Evolutionary conservation across 2,888 invertebrate genomes (phyloP).

Genomic region (Baronia brevicornis): DNA sequence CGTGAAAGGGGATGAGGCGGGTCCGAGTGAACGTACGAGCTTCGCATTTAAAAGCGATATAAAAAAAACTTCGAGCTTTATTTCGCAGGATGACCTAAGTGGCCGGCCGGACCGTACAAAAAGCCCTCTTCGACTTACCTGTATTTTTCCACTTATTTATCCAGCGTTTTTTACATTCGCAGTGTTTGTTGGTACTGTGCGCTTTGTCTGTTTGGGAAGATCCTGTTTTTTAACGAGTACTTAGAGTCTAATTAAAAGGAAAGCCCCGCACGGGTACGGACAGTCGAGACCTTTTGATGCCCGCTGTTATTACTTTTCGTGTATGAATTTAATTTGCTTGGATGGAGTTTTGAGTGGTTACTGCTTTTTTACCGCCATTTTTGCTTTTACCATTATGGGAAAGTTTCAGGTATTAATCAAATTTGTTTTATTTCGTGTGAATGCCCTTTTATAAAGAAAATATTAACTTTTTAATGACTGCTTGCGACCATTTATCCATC

Average conservation of each 20-base stretch:
- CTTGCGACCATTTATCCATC: too few species aligned
- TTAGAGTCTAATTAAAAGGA: slow-evolving; percentile 75
- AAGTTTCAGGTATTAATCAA: slow-evolving; percentile 23
- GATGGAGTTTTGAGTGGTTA: slow-evolving; percentile 62
- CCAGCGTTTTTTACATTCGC: slow-evolving; percentile 71
- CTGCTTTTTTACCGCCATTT: slow-evolving; percentile 36
- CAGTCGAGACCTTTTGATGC: slow-evolving; percentile 72
- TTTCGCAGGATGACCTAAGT: slow-evolving; percentile 75
- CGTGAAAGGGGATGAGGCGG: slow-evolving; percentile 60
- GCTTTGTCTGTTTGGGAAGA: slow-evolving; percentile 71
- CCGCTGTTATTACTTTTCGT: slow-evolving; percentile 68
- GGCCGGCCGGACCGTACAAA: slow-evolving; percentile 71
- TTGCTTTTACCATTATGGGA: slow-evolving; percentile 30
- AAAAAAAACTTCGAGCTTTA: slow-evolving; percentile 69
- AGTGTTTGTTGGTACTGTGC: slow-evolving; percentile 64
- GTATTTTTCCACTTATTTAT: slow-evolving; percentile 76
- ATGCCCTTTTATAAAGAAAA: slow-evolving; percentile 14
- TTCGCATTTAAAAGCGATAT: slow-evolving; percentile 73
- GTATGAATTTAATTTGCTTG: slow-evolving; percentile 70
- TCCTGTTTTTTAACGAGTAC: slow-evolving; percentile 75
- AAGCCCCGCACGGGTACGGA: slow-evolving; percentile 65
- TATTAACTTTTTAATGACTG: too few species aligned
- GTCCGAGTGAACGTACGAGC: slow-evolving; percentile 57
- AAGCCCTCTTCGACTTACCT: slow-evolving; percentile 73
- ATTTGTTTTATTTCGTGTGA: slow-evolving; percentile 14